A percentile compares a stretch with the other conserved stretches of the same genome.
Conservation (phyloP, 2,113 vertebrate genomes). For the Acrocephalus kingi region DNA sequence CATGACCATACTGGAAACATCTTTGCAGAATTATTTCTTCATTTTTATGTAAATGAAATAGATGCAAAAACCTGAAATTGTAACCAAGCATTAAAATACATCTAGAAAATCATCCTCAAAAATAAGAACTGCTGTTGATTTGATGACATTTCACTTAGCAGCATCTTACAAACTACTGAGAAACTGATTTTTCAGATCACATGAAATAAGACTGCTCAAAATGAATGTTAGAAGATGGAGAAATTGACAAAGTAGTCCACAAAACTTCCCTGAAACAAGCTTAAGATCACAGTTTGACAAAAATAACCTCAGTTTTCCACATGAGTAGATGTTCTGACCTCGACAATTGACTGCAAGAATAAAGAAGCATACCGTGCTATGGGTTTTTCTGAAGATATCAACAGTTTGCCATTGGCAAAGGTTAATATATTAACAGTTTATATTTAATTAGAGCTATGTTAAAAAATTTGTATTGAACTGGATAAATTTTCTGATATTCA, state of each 20-base stretch:
- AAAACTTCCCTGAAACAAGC: neutral
- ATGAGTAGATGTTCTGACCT: neutral
- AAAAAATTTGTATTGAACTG: neutral
- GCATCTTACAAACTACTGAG: neutral
- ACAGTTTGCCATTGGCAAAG: neutral
- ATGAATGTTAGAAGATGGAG: neutral
- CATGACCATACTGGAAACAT: neutral
- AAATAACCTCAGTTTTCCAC: neutral
- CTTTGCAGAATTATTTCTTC: neutral
- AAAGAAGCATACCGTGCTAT: neutral
- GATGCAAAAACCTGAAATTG: neutral
- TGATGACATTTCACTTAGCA: neutral
- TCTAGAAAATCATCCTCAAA: neutral
- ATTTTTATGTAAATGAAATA: neutral
- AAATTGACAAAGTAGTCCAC: neutral
- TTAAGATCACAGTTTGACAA: neutral
- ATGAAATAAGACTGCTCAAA: neutral
- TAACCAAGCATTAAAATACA: neutral
- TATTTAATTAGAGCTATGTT: neutral
- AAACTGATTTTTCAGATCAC: neutral
- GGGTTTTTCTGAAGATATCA: neutral
- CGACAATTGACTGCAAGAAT: neutral
- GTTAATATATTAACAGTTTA: neutral
- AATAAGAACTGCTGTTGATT: neutral
- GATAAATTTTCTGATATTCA: neutral